Evolutionary conservation across 2,888 invertebrate species (phyloP), one percentile per base, ranked within the genome.

Genomic region (Electrophaes corylata): DNA sequence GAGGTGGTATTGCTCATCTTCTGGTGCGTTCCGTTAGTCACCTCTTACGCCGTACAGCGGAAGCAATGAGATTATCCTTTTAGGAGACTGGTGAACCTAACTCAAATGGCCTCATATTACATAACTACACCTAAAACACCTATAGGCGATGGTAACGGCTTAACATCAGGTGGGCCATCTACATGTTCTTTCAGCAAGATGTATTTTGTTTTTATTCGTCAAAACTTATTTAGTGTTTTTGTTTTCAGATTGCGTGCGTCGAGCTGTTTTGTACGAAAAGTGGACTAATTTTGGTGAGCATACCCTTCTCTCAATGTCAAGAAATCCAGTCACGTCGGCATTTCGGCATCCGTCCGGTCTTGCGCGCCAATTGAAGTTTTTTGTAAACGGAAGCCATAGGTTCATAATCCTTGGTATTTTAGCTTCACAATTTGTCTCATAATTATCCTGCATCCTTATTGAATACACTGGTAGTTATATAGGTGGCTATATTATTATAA

Each of bases 251-350:
- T 75, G 64, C 68, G 61, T 56, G 60, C 55, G 62, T 63, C 62
- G 58, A 49, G 64, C 57, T 60, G 57, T 71, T 72, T 67, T 63
- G 64, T 67, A 66, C 63, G 63, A 69, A 78, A 77, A 69, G 70
- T 71, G 71, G 72, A 72, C 66, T 72, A 62, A 78, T 70, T 73
- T 67, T 67, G 74, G 81, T 81, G 65, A 81, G 79, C 67, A 69
- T 69, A 60, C 57, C 29, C 43, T 26, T 55, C 60, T 48, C 64
- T 47, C 51, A 48, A 23, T 54, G 46, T 57, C 54, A 50, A 56
- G 60, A 67, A 70, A 78, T 73, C 71, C 70, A 60, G 58, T 70
- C 84, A 79, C 80, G 82, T 76, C 49, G 50, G 55, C 72, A 68
- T 76, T 76, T 76, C 49, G 50, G 55, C 72, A 68, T 76, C 76